phyloP scores from a whole-genome alignment of 2,888 invertebrate species.

The Drosophila rubida region DNA sequence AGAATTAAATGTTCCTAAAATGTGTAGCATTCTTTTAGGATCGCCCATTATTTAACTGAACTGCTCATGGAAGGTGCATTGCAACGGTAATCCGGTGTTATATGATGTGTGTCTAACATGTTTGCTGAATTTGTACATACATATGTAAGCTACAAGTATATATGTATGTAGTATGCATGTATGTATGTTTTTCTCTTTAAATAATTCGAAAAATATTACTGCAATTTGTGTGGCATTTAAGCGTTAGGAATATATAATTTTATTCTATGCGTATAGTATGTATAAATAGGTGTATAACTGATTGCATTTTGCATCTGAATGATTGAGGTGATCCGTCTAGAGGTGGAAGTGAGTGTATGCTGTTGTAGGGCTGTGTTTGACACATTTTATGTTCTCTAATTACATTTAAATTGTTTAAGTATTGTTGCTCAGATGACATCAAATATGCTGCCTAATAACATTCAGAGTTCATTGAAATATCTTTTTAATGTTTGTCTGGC shows the following conservation, averaged over 20 bases:
- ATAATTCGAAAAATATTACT: constrained; percentile 64
- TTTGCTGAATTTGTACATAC: background rate
- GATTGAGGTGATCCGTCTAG: constrained; percentile 11
- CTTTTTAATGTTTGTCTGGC: constrained; percentile 22
- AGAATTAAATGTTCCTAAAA: background rate
- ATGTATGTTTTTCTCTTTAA: constrained; percentile 29
- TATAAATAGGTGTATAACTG: constrained; percentile 34
- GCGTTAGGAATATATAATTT: constrained; percentile 11
- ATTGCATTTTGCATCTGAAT: constrained; percentile 51
- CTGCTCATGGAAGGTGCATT: constrained; percentile 19
- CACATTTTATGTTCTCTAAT: constrained; percentile 44
- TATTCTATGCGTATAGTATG: constrained; percentile 22
- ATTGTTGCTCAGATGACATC: constrained; percentile 47
- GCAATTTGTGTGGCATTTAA: constrained; percentile 23
- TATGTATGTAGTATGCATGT: constrained; percentile 12
- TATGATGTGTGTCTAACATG: background rate
- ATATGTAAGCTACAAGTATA: constrained; percentile 11
- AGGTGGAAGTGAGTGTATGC: constrained; percentile 11
- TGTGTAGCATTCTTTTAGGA: background rate
- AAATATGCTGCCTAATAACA: constrained; percentile 67
- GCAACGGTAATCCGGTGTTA: constrained; percentile 13
- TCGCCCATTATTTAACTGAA: background rate
- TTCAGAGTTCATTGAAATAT: constrained; percentile 62
- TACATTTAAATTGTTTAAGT: constrained; percentile 47
- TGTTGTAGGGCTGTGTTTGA: constrained; percentile 39